Evolutionary conservation across 1,140 invertebrate genomes (phyloP), one percentile per base, ranked within the genome.

Genomic region (Macrotrachela quadricornifera): DNA sequence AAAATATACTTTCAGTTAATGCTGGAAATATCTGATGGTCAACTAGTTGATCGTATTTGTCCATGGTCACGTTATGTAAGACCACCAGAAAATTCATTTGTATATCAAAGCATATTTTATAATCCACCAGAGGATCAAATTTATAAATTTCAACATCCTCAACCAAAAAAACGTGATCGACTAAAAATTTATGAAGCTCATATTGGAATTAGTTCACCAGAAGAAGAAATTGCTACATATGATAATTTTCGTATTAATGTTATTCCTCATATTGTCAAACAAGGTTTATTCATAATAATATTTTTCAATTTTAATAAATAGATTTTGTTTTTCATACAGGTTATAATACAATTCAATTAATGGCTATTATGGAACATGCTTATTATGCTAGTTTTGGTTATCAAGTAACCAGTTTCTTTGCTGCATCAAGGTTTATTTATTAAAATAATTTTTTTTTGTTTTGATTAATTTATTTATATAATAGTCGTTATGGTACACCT

Each of bases 371-470:
- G 94, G 94, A 99, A 65, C 94, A 99, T 69, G 94, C 87, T 6
- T 99, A 99, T 71, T 99, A 99, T 69, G 94, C 88, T 21, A 91
- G 86, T 63, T 99, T 99, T 75, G 94, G 94, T 47, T 99, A 99
- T 70, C 94, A 99, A 77, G 83, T 97, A 1, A 92, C 87, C 2
- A 88, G 80, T 68, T 92, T 90, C 70, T 92, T 78, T 75, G 85
- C 85, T 46, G 80, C 82, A 40, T 87, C 83, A 59, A 82, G 87
- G n/a, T n/a, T n/a, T n/a, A n/a, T n/a, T n/a, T n/a, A n/a, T n/a
- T n/a, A n/a, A n/a, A n/a, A n/a, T n/a, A n/a, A n/a, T n/a, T n/a
- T n/a, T n/a, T n/a, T n/a, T n/a, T n/a, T n/a, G n/a, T n/a, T n/a
- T n/a, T n/a, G n/a, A n/a, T n/a, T n/a, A n/a, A n/a, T n/a, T n/a